Conservation (phyloP, 2,113 vertebrate species). For the Hydrolagus affinis region DNA sequence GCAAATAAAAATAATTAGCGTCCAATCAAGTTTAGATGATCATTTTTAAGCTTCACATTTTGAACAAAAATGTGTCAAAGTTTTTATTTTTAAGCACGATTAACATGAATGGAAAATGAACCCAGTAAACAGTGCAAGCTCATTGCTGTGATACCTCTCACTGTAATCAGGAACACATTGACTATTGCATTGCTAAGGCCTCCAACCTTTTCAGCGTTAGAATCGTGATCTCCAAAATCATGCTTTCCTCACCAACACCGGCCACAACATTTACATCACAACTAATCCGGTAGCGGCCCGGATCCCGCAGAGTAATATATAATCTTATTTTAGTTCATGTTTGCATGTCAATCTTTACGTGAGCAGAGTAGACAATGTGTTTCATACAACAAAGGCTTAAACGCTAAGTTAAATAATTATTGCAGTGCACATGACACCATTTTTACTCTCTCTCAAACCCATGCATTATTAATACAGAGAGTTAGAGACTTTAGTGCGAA, state of each 20-base stretch:
- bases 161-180: not conserved
- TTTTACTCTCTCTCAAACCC: not conserved
- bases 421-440: not conserved
- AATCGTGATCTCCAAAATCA: not conserved
- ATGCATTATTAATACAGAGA: too few relatives aligned
- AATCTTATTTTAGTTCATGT: not conserved
- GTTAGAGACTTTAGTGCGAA: not conserved
- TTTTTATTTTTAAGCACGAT: too few relatives aligned
- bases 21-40: not conserved
- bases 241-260: not conserved
- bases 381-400: not conserved
- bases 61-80: not conserved
- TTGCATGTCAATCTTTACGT: not conserved
- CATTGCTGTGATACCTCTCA: too few relatives aligned
- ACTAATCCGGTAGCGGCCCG: not conserved
- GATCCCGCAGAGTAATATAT: not conserved
- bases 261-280: too few relatives aligned
- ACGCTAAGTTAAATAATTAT: not conserved
- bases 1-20: too few relatives aligned
- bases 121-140: not conserved
- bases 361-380: not conserved
- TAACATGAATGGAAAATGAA: not conserved
- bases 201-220: not conserved
- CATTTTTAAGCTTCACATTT: not conserved
- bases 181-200: not conserved